These are phyloP conservation scores for Dynastes grantii DNA, from an alignment of 2,888 invertebrate genomes.

Conservation along the genomic window DNA sequence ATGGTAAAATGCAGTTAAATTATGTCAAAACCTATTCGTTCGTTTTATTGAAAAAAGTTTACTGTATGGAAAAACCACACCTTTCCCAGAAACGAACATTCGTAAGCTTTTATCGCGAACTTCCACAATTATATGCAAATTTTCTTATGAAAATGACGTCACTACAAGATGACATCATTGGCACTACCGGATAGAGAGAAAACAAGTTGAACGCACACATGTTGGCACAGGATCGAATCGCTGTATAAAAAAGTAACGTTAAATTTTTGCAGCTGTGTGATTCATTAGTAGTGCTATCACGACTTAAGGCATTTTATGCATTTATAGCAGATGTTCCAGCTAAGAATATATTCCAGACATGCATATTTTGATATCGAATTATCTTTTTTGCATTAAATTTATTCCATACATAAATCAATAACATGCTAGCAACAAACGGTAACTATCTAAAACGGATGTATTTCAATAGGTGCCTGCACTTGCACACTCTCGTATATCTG, in stretches of 20 bases:
- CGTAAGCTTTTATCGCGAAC: too few species aligned
- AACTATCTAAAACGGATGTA: too few species aligned
- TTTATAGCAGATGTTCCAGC: conserved; percentile 22
- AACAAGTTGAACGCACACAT: conserved; percentile 10
- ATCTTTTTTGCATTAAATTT: conserved; percentile 16
- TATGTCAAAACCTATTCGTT: too few species aligned
- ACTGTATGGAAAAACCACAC: too few species aligned
- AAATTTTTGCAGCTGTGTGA: conserved; percentile 52
- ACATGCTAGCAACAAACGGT: too few species aligned
- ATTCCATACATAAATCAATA: not conserved
- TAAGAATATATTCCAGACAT: conserved; percentile 33
- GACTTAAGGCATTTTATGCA: conserved; percentile 34
- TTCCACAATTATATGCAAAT: too few species aligned
- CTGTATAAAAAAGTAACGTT: conserved; percentile 42
- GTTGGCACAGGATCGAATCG: not conserved
- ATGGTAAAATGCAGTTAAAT: too few species aligned
- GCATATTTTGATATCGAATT: conserved; percentile 33
- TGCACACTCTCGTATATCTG: too few species aligned
- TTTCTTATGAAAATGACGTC: too few species aligned
- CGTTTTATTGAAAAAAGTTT: too few species aligned
- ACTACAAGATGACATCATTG: conserved; percentile 5
- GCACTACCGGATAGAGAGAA: not conserved
- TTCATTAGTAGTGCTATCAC: conserved; percentile 31
- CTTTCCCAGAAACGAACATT: too few species aligned
- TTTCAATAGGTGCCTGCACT: too few species aligned